Conservation (phyloP, 1,140 invertebrate species). For the Drosophila sulfurigaster region DNA sequence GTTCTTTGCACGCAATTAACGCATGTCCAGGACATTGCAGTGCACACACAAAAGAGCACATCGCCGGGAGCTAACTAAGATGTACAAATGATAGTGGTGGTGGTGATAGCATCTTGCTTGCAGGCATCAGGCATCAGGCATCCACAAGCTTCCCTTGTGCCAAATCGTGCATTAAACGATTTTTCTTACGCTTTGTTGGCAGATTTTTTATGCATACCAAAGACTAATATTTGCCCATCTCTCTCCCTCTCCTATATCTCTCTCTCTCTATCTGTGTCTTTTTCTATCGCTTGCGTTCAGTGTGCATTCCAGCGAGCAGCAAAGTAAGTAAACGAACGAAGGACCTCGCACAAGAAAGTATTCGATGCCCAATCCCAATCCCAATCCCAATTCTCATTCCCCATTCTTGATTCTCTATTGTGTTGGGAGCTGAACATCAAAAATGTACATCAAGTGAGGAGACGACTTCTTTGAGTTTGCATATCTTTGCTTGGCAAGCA, state of each 20-base stretch:
- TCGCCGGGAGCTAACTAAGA: not conserved
- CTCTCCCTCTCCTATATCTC: not conserved
- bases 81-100: not conserved
- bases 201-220: constrained; percentile 50
- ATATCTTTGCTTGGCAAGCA: constrained; percentile 75
- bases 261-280: not conserved
- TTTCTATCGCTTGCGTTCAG: not conserved
- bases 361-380: constrained; percentile 8
- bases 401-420: not conserved
- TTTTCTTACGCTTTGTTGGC: constrained; percentile 63
- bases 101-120: not conserved
- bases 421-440: constrained; percentile 12
- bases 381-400: constrained; percentile 9
- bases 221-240: constrained; percentile 31
- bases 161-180: constrained; percentile 70
- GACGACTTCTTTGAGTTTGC: constrained; percentile 74
- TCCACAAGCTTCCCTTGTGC: constrained; percentile 1
- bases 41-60: not conserved
- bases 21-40: constrained; percentile 14
- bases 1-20: constrained; percentile 33
- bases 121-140: not conserved
- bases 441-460: constrained; percentile 48
- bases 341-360: constrained; percentile 16
- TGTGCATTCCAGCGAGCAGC: constrained; percentile 6
- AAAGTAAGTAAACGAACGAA: constrained; percentile 12